Evolutionary conservation across 2,888 invertebrate species (phyloP).

Genomic region (Balanococcus diminutus): DNA sequence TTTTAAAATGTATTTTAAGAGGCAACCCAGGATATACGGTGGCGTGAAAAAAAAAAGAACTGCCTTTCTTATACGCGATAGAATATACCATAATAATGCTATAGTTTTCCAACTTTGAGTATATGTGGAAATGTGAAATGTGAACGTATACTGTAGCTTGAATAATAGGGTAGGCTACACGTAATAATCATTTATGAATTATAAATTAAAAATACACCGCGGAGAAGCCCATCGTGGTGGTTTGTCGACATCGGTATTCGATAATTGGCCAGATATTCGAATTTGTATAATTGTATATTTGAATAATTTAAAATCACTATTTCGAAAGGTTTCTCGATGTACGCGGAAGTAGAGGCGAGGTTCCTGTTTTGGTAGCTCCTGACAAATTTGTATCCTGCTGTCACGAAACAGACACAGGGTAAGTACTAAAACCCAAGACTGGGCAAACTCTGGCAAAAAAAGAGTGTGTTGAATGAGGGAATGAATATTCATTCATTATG

Average conservation of each 20-base stretch:
- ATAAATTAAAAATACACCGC: neutral
- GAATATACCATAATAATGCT: neutral
- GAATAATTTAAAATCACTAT: neutral
- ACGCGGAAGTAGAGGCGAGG: neutral
- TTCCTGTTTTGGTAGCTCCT: no score
- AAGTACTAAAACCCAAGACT: no score
- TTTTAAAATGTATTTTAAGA: neutral
- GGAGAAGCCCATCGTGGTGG: neutral
- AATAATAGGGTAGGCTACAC: neutral
- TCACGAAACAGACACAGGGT: neutral
- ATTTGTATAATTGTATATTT: no score
- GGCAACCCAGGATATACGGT: neutral
- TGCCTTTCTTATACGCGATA: neutral
- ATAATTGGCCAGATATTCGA: neutral
- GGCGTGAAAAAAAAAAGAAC: neutral
- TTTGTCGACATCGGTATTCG: neutral
- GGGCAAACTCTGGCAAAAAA: no score
- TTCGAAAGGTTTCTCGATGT: neutral
- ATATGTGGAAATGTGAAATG: neutral
- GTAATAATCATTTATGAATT: neutral
- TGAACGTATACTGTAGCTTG: neutral
- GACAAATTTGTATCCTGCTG: neutral
- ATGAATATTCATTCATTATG: no score
- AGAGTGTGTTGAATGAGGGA: no score
- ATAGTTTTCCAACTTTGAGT: neutral